These are phyloP conservation scores for Noctua pronuba DNA, from an alignment of 2,888 invertebrate genomes.

Conservation along the genomic window DNA sequence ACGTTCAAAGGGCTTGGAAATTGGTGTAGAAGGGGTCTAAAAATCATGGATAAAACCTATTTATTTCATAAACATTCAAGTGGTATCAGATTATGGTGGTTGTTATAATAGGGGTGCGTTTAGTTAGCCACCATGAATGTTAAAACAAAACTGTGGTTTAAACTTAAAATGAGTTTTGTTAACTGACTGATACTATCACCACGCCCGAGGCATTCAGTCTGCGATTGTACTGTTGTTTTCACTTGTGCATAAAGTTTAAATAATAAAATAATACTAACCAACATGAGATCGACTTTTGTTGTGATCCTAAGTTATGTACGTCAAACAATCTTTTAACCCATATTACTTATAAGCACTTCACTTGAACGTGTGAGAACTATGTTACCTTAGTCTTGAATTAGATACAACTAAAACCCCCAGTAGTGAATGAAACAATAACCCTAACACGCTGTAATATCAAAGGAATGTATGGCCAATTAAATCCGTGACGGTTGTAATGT, in stretches of 20 bases:
- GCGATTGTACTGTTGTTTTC: not conserved
- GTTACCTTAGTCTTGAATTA: not conserved
- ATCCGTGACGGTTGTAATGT: constrained; percentile 41
- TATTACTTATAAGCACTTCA: not conserved
- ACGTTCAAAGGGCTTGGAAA: not conserved
- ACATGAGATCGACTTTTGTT: not conserved
- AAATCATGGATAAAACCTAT: not conserved
- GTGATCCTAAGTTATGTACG: not conserved
- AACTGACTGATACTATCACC: not conserved
- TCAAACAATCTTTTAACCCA: not conserved
- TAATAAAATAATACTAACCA: not conserved
- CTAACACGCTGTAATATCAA: constrained; percentile 10
- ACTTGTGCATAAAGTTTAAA: not conserved
- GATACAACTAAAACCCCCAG: not conserved
- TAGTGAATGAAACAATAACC: constrained; percentile 1
- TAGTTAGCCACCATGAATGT: not conserved
- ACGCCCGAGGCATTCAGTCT: not conserved
- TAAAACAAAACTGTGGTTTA: not conserved
- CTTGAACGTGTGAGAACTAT: not conserved
- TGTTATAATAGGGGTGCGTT: not conserved
- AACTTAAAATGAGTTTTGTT: not conserved
- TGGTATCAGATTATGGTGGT: not conserved
- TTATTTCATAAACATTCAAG: constrained; percentile 1
- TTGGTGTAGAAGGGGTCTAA: not conserved
- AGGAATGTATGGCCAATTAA: constrained; percentile 44